Evolutionary conservation across 2,888 invertebrate genomes (phyloP).

Genomic region (Priapulus caudatus): DNA sequence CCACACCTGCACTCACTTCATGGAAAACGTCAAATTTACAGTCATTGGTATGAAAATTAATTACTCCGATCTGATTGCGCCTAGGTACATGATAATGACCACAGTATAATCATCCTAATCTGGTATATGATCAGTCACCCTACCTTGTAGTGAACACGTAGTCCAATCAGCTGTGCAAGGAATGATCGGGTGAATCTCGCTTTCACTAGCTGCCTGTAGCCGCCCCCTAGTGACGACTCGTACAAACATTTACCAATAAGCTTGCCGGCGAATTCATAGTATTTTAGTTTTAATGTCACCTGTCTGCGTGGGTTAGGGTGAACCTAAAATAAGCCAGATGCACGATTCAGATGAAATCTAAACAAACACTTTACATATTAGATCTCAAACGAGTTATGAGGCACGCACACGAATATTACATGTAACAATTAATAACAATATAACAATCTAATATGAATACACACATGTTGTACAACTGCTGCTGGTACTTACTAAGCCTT

Average conservation of each 20-base stretch:
- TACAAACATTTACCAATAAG: slow-evolving; percentile 88
- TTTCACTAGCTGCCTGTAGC: slow-evolving; percentile 74
- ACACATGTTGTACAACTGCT: too few species aligned
- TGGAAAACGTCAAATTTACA: too few species aligned
- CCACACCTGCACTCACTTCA: too few species aligned
- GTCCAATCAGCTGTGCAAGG: slow-evolving; percentile 82
- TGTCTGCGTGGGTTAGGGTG: slow-evolving; percentile 68
- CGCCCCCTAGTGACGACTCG: slow-evolving; percentile 78
- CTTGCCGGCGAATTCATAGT: slow-evolving; percentile 81
- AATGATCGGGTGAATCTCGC: slow-evolving; percentile 82
- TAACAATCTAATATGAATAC: too few species aligned
- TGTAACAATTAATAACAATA: neutral
- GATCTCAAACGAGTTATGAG: neutral
- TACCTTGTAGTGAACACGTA: slow-evolving; percentile 85
- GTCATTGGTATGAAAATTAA: too few species aligned
- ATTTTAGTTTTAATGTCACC: slow-evolving; percentile 63
- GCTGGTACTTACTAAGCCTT: slow-evolving; percentile 64
- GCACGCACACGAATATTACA: neutral
- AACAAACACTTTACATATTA: too few species aligned
- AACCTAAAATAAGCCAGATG: slow-evolving; percentile 36
- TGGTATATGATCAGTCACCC: too few species aligned
- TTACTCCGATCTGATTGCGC: too few species aligned
- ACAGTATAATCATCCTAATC: too few species aligned
- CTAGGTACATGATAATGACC: too few species aligned
- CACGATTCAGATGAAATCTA: too few species aligned